phyloP scores from a whole-genome alignment of 2,888 invertebrate genomes.

The Rhagium mordax region DNA sequence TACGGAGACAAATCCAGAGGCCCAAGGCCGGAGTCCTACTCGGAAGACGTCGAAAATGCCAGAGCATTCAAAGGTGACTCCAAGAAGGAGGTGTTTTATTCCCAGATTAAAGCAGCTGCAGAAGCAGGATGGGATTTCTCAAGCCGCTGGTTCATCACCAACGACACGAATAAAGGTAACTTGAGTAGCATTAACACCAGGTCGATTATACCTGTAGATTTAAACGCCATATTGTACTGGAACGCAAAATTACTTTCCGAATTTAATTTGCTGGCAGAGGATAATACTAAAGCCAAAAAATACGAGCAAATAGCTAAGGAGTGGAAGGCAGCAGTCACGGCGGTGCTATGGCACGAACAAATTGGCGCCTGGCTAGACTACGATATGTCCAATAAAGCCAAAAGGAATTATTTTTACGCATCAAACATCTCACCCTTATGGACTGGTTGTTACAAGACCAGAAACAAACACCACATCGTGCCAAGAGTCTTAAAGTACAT shows the following conservation, averaged over 20 bases:
- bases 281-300: background rate
- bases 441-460: background rate
- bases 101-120: constrained; percentile 68
- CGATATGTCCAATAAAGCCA: background rate
- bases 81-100: background rate
- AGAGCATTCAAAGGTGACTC: background rate
- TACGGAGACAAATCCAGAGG: background rate
- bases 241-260: background rate
- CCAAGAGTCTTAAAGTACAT: background rate
- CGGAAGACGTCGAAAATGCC: background rate
- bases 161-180: background rate
- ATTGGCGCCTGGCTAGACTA: background rate
- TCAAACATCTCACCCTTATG: background rate
- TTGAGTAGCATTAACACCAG: background rate
- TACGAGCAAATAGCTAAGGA: background rate
- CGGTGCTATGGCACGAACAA: background rate
- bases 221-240: background rate
- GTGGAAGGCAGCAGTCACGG: background rate
- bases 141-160: constrained; percentile 76
- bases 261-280: background rate
- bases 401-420: background rate
- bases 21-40: constrained; percentile 4
- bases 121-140: constrained; percentile 94
- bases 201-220: background rate
- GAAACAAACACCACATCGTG: background rate